Evolutionary conservation across 2,113 vertebrate genomes (phyloP), one percentile per base, ranked within the genome.

Genomic region (Tylochromis polylepis): DNA sequence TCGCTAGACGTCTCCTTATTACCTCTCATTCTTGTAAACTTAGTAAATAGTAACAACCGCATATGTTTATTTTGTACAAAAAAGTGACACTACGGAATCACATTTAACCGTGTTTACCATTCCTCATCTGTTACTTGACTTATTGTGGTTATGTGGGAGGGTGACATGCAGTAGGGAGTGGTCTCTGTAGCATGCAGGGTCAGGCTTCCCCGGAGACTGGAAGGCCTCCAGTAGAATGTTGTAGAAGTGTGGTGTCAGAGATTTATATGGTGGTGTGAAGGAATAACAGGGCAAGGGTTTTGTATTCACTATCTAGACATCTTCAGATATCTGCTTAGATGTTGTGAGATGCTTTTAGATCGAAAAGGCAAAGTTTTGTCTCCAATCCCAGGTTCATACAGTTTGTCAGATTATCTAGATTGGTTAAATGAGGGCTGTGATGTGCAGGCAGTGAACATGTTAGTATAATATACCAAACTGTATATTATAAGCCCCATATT

Each of bases 1-100:
- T 93, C 75, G 10, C 43, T 92, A 92, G 87, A 86, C 31, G 41
- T 93, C 79, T 92, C 86, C 91, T 86, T 91, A 90, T 92, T 90
- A 90, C 87, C 86, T 92, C 90, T 93, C 36, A 77, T 88, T 91
- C 85, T 89, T 94, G 89, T 91, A 91, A 93, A 91, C 83, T 82
- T 93, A 91, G 92, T 91, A 89, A 92, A 93, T 94, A 89, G 91
- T 93, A 86, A 81, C 86, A 75, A 91, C 77, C 79, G 62, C 88
- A 83, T 87, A 85, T 90, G 89, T 95, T 95, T 95, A 94, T 95
- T 96, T 95, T 95, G 91, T 94, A 95, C 90, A 95, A 93, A 93
- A 85, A 85, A 59, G 8, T 85, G 91, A 87, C 89, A 85, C 85
- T 88, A 87, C 81, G 89, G 81, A 93, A 88, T 92, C 84, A 80